Evolutionary conservation across 2,113 vertebrate species (phyloP).

Genomic region (Phalacrocorax brasilianus): DNA sequence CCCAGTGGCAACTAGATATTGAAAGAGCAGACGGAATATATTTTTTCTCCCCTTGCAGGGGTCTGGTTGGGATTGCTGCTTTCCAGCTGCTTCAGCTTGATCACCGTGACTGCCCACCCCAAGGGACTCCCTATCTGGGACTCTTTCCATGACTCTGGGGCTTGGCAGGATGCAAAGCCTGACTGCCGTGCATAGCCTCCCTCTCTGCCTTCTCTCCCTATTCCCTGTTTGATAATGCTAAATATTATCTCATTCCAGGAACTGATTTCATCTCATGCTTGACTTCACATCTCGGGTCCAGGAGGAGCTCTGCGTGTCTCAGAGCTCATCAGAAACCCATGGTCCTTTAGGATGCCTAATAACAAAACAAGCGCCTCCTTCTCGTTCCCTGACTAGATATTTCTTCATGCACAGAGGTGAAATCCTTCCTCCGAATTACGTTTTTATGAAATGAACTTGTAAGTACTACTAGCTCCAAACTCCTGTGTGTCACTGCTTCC

Average conservation of each 20-base stretch:
- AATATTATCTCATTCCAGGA: background rate
- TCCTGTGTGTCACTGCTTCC: background rate
- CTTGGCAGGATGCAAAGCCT: background rate
- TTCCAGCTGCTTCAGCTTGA: background rate
- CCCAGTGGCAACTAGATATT: background rate
- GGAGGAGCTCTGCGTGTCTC: background rate
- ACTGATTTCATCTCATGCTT: background rate
- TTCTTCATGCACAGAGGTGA: background rate
- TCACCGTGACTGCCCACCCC: rapidly evolving
- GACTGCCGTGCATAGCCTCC: rapidly evolving
- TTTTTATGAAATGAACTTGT: background rate
- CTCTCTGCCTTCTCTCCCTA: rapidly evolving
- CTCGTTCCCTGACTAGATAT: background rate
- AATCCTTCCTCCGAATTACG: background rate
- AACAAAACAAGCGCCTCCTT: background rate
- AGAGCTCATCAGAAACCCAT: background rate
- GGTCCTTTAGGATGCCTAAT: background rate
- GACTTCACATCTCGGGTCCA: background rate
- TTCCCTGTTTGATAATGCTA: background rate
- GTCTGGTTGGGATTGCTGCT: background rate
- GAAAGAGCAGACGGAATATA: background rate
- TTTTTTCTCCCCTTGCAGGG: background rate
- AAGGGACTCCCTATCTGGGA: background rate
- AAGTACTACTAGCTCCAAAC: background rate
- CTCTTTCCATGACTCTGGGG: background rate